Evolutionary conservation across 2,797 vertebrate genomes (phyloP), one percentile per base, ranked within the genome.

Genomic region (Lindbergichthys nudifrons): DNA sequence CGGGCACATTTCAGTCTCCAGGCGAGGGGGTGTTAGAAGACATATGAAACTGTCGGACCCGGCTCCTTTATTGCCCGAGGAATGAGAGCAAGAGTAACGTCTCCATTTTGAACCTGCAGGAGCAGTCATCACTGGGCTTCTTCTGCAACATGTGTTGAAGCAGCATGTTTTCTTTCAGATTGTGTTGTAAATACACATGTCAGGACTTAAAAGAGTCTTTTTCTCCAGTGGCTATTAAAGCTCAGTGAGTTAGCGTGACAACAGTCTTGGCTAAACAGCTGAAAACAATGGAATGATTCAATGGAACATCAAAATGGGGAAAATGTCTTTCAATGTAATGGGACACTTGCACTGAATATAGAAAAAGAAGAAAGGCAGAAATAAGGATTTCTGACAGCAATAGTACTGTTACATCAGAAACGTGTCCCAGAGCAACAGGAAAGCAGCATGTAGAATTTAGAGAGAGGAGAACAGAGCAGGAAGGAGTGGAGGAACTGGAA

Each of bases 401-500:
- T 14, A 32, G 41, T 65, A 52, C 58, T 3, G 56, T 12, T 12
- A 52, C 32, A 47, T 32, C 21, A 72, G 41, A 54, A 50, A 79
- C 66, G 15, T 10, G 46, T 19, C 39, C 46, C 53, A 16, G 39
- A 1, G 78, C 39, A 58, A 18, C 36, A 66, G 36, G 68, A 52
- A n/a, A 64, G 58, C 58, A 19, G 12, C 16, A 0, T n/a, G n/a
- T 12, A 48, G 46, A 62, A 45, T 8, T 53, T 36, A 32, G 70
- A 70, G 65, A 56, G 70, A 74, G 79, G 65, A 59, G 75, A 73
- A 70, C 16, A 50, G 68, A 81, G 83, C 70, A 86, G 71, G 82
- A 78, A 70, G 82, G 69, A 84, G 81, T 72, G 79, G 83, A 82
- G 80, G 70, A 84, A 74, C 72, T 78, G 72, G 80, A 88, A 70